Conservation (phyloP, 2,888 invertebrate species). For the Orgyia antiqua region DNA sequence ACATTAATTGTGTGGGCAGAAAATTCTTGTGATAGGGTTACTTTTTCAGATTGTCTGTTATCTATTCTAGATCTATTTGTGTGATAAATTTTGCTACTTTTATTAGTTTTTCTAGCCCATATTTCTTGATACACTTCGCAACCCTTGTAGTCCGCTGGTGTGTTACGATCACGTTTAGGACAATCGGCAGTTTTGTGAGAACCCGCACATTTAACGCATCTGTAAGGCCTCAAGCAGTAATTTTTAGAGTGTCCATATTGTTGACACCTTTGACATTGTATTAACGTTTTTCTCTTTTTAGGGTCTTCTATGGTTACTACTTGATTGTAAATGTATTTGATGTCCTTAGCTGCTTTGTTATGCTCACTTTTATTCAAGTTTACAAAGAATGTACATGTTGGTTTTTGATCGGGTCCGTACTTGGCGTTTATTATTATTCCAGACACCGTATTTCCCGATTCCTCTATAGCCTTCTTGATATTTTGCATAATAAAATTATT, state of each 20-base stretch:
- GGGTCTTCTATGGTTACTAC: background rate
- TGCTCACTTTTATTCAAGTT: background rate
- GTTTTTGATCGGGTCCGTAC: background rate
- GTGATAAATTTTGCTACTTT: background rate
- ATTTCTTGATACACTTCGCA: background rate
- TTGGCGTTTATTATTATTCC: background rate
- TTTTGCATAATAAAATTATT: too few species aligned
- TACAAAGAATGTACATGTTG: background rate
- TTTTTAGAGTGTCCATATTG: background rate
- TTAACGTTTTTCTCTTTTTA: background rate
- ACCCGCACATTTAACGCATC: background rate
- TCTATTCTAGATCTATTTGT: too few species aligned
- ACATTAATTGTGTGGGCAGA: background rate
- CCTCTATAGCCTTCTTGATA: background rate
- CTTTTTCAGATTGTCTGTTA: too few species aligned
- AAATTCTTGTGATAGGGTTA: background rate
- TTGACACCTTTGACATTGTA: background rate
- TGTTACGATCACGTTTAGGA: background rate
- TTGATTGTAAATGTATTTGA: background rate
- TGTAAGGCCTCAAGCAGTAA: background rate
- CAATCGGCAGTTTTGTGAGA: background rate
- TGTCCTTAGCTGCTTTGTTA: background rate
- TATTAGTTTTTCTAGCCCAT: background rate
- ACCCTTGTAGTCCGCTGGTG: background rate
- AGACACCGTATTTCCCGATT: background rate